phyloP scores from a whole-genome alignment of 2,113 vertebrate genomes.

The Elachura formosa region DNA sequence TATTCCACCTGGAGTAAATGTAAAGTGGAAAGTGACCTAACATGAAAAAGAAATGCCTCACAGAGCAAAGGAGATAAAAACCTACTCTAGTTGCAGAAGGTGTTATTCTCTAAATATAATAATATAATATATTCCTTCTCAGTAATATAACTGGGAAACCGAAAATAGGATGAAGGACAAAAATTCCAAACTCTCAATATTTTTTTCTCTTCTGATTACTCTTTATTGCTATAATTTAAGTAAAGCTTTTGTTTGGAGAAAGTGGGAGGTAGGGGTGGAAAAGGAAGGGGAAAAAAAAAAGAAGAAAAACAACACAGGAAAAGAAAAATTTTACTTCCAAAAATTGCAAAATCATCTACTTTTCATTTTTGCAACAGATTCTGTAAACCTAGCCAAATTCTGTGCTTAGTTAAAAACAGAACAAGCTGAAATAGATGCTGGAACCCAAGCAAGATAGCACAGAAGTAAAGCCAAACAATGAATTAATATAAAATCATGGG shows the following conservation, averaged over 20 bases:
- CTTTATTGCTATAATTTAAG: background rate
- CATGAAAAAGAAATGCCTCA: background rate
- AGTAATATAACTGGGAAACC: background rate
- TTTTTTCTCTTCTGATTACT: background rate
- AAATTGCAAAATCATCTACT: background rate
- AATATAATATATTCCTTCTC: too few relatives aligned
- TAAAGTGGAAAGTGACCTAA: background rate
- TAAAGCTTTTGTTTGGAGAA: background rate
- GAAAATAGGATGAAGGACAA: fast-evolving
- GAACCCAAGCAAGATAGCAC: background rate
- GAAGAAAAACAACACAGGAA: background rate
- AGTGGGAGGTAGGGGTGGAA: background rate
- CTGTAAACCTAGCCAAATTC: background rate
- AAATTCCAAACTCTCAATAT: background rate
- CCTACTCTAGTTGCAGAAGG: background rate
- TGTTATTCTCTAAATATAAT: too few relatives aligned
- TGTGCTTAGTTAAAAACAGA: slow-evolving; percentile 4
- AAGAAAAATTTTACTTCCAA: background rate
- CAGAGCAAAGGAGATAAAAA: background rate
- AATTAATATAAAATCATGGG: background rate
- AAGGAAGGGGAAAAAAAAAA: background rate
- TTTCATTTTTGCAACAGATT: background rate
- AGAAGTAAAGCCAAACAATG: background rate
- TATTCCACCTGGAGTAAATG: background rate
- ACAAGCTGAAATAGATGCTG: slow-evolving; percentile 9